phyloP scores from a whole-genome alignment of 2,113 vertebrate species.

The Ctenomys sociabilis region DNA sequence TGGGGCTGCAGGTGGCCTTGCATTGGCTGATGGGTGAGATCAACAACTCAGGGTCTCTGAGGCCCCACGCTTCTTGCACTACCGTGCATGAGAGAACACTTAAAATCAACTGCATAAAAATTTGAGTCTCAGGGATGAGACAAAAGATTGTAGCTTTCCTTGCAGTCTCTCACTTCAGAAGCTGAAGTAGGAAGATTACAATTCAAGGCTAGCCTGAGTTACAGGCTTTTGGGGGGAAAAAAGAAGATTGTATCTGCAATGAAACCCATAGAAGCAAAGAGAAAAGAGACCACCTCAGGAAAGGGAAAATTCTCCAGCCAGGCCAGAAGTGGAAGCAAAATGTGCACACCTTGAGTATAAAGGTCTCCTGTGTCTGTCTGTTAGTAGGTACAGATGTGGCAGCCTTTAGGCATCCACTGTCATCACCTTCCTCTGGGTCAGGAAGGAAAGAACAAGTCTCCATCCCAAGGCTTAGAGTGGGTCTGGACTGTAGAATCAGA shows the following conservation, averaged over 20 bases:
- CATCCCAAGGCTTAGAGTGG: neutral
- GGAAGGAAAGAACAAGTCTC: too few species aligned
- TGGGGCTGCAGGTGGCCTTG: neutral
- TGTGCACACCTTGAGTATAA: too few species aligned
- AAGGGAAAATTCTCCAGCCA: neutral
- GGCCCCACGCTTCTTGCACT: accelerated
- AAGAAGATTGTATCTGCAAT: neutral
- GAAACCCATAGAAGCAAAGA: neutral
- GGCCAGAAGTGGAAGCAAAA: neutral
- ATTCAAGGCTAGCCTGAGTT: neutral
- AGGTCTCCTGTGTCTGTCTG: neutral
- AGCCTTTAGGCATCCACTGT: accelerated
- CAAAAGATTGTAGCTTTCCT: neutral
- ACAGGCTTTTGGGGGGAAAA: neutral
- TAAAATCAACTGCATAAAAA: neutral
- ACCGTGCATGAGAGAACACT: too few species aligned
- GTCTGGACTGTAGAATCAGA: neutral
- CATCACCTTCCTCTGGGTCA: too few species aligned
- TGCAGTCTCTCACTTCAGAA: neutral
- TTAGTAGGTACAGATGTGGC: too few species aligned
- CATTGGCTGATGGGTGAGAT: neutral
- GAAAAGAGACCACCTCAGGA: neutral
- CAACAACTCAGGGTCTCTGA: neutral
- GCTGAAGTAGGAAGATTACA: neutral
- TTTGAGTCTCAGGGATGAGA: neutral